Percentiles rank a stretch among this genome's conserved stretches.
Conservation (phyloP, 2,113 vertebrate genomes). For the human region DNA sequence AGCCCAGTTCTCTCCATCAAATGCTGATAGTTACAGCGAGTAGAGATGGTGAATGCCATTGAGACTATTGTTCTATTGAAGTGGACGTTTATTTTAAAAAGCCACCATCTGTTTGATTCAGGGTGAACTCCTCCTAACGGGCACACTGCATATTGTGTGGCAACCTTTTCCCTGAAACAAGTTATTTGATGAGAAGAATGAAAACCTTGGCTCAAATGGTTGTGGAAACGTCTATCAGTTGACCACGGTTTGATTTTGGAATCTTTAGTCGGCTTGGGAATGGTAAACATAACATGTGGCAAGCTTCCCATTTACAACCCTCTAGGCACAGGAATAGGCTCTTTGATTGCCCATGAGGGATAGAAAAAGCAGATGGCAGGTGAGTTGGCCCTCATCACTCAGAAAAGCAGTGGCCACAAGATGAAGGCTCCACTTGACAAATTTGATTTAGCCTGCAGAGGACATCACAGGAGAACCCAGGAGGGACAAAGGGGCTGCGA, state of each 20-base stretch:
- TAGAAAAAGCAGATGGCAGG: conserved; percentile 63
- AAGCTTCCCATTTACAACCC: conserved; percentile 41
- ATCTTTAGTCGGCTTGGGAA: conserved; percentile 59
- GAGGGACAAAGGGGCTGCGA: background rate
- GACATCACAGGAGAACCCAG: conserved; percentile 21
- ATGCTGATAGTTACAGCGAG: conserved; percentile 42
- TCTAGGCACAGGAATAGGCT: background rate
- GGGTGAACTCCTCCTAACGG: conserved; percentile 32
- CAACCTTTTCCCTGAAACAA: conserved; percentile 28
- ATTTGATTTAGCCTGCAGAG: conserved; percentile 21
- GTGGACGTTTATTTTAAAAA: conserved; percentile 58
- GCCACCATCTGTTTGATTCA: conserved; percentile 54
- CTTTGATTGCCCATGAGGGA: conserved; percentile 21
- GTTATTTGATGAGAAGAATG: conserved; percentile 33
- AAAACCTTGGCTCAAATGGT: background rate
- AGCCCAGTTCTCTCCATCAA: conserved; percentile 23
- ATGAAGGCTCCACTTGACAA: background rate
- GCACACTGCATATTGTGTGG: background rate
- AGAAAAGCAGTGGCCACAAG: background rate
- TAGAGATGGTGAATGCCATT: background rate
- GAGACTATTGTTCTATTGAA: conserved; percentile 55
- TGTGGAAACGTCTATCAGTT: conserved; percentile 42
- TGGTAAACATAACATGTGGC: conserved; percentile 45
- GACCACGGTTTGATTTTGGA: conserved; percentile 41
- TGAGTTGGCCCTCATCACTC: conserved; percentile 51